phyloP scores from a whole-genome alignment of 2,888 invertebrate genomes.

The Caenorhabditis afra region DNA sequence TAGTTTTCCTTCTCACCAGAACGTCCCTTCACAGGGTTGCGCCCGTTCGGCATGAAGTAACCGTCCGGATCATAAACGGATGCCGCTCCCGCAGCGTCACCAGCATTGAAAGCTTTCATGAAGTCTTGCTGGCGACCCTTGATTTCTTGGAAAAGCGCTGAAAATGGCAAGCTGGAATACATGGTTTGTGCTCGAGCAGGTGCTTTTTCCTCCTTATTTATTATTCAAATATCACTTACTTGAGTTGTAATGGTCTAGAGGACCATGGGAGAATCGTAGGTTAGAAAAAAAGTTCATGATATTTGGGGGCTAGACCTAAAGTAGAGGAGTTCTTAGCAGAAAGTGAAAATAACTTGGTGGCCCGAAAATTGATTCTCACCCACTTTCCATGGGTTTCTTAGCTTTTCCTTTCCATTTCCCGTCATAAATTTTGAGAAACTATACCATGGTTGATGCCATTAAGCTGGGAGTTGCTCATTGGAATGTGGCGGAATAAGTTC shows the following conservation, averaged over 20 bases:
- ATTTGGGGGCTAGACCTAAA: not conserved
- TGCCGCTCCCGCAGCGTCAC: conserved; percentile 74
- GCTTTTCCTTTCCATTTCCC: conserved; percentile 8
- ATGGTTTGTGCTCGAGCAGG: not conserved
- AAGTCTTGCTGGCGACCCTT: conserved; percentile 80
- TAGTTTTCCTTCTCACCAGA: conserved; percentile 70
- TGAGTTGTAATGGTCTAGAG: conserved; percentile 38
- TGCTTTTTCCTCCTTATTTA: not conserved
- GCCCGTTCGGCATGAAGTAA: conserved; percentile 80
- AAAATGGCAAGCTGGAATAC: conserved; percentile 45
- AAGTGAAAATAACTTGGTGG: not conserved
- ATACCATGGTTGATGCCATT: conserved; percentile 77
- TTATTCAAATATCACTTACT: conserved; percentile 32
- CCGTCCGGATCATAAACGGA: conserved; percentile 79
- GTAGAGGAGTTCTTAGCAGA: not conserved
- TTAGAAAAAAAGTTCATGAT: conserved; percentile 54
- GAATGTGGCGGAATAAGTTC: conserved; percentile 79
- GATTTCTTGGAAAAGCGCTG: conserved; percentile 80
- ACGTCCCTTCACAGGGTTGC: conserved; percentile 78
- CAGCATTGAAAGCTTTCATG: conserved; percentile 80
- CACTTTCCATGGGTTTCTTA: not conserved
- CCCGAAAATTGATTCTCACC: not conserved
- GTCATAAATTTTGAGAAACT: conserved; percentile 26
- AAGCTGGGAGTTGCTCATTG: conserved; percentile 72
- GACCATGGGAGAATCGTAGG: conserved; percentile 16